Conservation (phyloP, 2,113 vertebrate species). For the Rhinichthys klamathensis region DNA sequence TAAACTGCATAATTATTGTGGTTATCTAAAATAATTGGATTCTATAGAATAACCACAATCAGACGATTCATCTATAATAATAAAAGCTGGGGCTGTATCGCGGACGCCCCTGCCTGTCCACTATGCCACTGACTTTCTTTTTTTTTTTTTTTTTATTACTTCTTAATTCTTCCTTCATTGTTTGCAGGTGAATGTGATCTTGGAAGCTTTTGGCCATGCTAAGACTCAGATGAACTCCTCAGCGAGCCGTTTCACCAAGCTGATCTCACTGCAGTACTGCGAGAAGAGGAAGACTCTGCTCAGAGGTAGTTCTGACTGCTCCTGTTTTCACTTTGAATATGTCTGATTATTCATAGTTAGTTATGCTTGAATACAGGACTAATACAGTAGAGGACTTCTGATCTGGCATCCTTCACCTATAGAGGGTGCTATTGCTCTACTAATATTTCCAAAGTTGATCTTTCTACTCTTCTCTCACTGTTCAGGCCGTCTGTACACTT, state of each 20-base stretch:
- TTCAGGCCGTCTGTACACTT: slow-evolving; percentile 82
- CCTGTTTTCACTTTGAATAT: too few species aligned
- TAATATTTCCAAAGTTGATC: not conserved
- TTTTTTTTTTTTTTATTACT: too few species aligned
- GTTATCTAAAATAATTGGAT: too few species aligned
- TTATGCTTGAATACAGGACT: not conserved
- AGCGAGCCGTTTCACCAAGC: slow-evolving; percentile 90
- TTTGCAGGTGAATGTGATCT: slow-evolving; percentile 82
- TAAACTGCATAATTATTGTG: too few species aligned
- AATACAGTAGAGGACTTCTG: not conserved
- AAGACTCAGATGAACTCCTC: slow-evolving; percentile 84
- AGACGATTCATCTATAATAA: too few species aligned
- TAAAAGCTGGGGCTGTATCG: too few species aligned
- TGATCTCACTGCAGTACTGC: slow-evolving; percentile 88
- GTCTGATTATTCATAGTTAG: not conserved
- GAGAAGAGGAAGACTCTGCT: slow-evolving; percentile 78
- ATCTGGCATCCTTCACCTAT: not conserved
- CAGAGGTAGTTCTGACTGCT: slow-evolving; percentile 76
- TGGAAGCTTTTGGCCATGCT: slow-evolving; percentile 93
- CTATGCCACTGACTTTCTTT: not conserved
- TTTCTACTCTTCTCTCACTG: not conserved
- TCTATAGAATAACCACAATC: too few species aligned
- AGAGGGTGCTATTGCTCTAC: slow-evolving; percentile 46
- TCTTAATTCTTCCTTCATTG: not conserved
- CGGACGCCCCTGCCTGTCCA: too few species aligned